These are phyloP conservation scores for Lagorchestes hirsutus DNA, from an alignment of 2,797 vertebrate genomes.

Conservation along the genomic window DNA sequence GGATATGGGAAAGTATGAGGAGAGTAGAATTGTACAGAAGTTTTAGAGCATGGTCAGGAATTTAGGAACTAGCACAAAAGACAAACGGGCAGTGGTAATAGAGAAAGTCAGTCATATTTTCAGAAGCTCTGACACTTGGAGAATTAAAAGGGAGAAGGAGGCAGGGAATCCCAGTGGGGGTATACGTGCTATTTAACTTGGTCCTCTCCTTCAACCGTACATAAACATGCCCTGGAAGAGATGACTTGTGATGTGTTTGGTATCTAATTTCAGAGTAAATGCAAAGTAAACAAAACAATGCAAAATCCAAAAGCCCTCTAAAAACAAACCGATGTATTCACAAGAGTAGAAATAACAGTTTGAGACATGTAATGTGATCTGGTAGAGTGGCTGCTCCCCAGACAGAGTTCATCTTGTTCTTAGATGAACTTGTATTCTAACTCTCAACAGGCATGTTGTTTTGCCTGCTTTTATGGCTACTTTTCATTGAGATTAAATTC, in stretches of 20 bases:
- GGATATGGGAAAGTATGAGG: not conserved
- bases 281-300: conserved; percentile 69
- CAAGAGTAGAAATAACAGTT: conserved; percentile 52
- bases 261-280: conserved; percentile 55
- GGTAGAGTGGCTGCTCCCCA: not conserved
- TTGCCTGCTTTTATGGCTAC: conserved; percentile 46
- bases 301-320: conserved; percentile 59
- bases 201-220: conserved; percentile 58
- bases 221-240: conserved; percentile 63
- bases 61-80: conserved; percentile 2
- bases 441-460: conserved; percentile 32
- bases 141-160: conserved; percentile 48
- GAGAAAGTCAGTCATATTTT: conserved; percentile 36
- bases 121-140: conserved; percentile 49
- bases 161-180: conserved; percentile 43
- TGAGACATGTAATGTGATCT: conserved; percentile 63
- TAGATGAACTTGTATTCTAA: conserved; percentile 18
- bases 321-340: conserved; percentile 50
- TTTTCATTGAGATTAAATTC: conserved; percentile 44
- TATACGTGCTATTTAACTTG: conserved; percentile 59
- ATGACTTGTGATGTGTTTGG: conserved; percentile 36
- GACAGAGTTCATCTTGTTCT: conserved; percentile 41
- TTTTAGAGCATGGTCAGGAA: not conserved
- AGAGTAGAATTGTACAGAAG: not conserved
- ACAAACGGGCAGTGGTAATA: conserved; percentile 12